Percentiles rank a stretch among this genome's conserved stretches.
phyloP scores from a whole-genome alignment of 1,140 invertebrate genomes.

The Neodiprion fabricii region DNA sequence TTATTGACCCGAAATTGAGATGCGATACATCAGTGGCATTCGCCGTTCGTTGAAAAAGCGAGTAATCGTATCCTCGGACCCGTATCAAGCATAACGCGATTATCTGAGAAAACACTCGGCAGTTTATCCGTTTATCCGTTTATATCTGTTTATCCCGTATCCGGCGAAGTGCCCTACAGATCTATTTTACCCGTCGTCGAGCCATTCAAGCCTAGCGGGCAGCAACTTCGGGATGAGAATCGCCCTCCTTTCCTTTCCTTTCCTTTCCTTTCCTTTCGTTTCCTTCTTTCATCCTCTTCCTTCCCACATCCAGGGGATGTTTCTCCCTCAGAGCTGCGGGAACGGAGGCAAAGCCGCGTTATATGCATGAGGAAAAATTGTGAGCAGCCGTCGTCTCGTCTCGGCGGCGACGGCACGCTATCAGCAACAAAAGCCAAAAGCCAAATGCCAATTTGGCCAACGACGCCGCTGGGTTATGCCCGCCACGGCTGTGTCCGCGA shows the following conservation, averaged over 20 bases:
- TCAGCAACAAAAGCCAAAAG: conserved; percentile 2
- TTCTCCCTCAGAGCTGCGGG: background rate
- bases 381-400: background rate
- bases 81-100: background rate
- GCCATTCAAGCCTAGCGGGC: no score
- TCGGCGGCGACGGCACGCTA: background rate
- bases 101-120: conserved; percentile 1
- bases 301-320: background rate
- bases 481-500: background rate
- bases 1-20: no score
- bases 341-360: background rate
- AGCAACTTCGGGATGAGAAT: no score
- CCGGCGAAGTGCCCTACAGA: background rate
- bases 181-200: background rate
- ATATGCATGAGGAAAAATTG: background rate
- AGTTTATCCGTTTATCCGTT: conserved; percentile 1
- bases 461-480: background rate
- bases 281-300: background rate
- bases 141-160: background rate
- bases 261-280: background rate
- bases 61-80: background rate
- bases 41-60: background rate
- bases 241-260: no score
- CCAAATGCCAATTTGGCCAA: background rate
- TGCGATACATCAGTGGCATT: no score